These are phyloP conservation scores for Colletes latitarsis DNA, from an alignment of 1,140 invertebrate species.

Conservation along the genomic window DNA sequence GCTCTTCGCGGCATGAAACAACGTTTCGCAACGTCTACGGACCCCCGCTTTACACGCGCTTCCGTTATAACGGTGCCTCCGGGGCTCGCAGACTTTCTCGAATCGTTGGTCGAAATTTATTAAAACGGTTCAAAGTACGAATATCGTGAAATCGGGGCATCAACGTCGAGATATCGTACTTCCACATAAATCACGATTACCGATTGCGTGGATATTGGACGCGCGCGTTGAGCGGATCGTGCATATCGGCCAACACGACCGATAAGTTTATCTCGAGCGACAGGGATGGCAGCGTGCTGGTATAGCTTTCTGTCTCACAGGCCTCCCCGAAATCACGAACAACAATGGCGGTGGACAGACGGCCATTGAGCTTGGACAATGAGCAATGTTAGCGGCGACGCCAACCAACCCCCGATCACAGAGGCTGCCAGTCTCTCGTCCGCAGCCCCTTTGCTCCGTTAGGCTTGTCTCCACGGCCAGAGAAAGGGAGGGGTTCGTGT, in stretches of 20 bases:
- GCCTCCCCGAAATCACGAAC: slow-evolving; percentile 55
- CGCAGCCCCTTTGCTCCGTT: slow-evolving; percentile 19
- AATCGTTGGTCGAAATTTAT: neutral
- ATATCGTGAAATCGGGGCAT: neutral
- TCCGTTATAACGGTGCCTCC: slow-evolving; percentile 45
- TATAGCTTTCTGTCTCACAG: slow-evolving; percentile 28
- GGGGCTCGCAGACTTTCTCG: neutral
- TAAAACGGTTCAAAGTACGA: neutral
- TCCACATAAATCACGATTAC: slow-evolving; percentile 52
- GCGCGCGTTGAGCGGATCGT: slow-evolving; percentile 9
- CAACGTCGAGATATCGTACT: neutral
- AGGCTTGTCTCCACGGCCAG: slow-evolving; percentile 10
- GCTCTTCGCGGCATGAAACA: slow-evolving; percentile 39
- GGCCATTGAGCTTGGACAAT: slow-evolving; percentile 67
- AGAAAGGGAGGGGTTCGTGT: slow-evolving; percentile 56
- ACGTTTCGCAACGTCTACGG: slow-evolving; percentile 36
- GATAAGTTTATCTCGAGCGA: slow-evolving; percentile 54
- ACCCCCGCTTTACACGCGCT: neutral
- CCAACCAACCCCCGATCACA: slow-evolving; percentile 52
- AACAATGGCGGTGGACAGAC: slow-evolving; percentile 66
- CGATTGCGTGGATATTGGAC: neutral
- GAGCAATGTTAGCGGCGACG: slow-evolving; percentile 55
- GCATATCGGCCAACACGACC: neutral
- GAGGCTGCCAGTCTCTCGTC: slow-evolving; percentile 19
- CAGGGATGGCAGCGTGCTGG: neutral